phyloP scores from a whole-genome alignment of 2,888 invertebrate genomes.

The Amphipyra berbera region DNA sequence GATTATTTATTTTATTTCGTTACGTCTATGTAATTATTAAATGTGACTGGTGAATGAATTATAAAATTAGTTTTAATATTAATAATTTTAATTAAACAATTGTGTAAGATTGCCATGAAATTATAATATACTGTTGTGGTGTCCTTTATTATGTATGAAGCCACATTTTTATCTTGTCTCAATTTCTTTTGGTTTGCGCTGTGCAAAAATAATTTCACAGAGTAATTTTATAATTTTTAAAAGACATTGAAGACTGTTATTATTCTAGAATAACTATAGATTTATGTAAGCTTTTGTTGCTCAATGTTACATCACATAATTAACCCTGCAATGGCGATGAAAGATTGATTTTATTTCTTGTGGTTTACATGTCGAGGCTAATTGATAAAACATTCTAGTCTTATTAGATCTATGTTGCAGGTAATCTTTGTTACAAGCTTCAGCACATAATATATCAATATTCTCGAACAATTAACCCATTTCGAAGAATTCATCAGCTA shows the following conservation, averaged over 20 bases:
- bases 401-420: conserved; percentile 74
- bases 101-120: conserved; percentile 62
- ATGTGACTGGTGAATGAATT: conserved; percentile 56
- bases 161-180: conserved; percentile 56
- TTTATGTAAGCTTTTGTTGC: conserved; percentile 66
- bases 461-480: conserved; percentile 48
- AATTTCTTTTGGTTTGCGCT: conserved; percentile 55
- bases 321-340: conserved; percentile 69
- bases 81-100: conserved; percentile 46
- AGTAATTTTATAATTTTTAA: conserved; percentile 65
- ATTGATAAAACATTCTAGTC: conserved; percentile 70
- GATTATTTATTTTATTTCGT: conserved; percentile 82
- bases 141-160: conserved; percentile 30
- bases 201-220: conserved; percentile 48
- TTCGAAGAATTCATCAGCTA: conserved; percentile 61
- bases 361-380: conserved; percentile 67
- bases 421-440: conserved; percentile 53
- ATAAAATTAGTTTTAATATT: conserved; percentile 52
- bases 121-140: conserved; percentile 49
- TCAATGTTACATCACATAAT: conserved; percentile 67
- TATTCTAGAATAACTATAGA: conserved; percentile 63
- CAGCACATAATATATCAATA: conserved; percentile 49
- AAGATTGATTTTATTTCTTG: conserved; percentile 49
- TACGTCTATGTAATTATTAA: conserved; percentile 55
- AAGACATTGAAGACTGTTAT: conserved; percentile 84